Evolutionary conservation across 2,113 vertebrate species (phyloP).

Genomic region (Sterna hirundo): DNA sequence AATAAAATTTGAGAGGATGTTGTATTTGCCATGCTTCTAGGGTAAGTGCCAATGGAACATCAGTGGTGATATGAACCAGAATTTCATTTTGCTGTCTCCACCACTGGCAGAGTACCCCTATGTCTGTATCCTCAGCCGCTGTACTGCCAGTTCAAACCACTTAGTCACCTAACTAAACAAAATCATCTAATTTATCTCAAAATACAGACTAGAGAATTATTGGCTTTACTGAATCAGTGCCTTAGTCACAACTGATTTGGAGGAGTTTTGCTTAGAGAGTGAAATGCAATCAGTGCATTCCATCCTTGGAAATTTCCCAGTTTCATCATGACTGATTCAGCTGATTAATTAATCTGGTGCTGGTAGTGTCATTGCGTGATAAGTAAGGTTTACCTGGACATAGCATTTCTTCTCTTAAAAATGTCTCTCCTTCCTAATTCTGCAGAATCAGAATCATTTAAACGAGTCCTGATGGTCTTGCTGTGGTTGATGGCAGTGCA

Average conservation of each 20-base stretch:
- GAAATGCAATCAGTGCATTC: neutral
- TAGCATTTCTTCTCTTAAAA: neutral
- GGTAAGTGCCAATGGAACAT: neutral
- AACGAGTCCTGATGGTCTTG: neutral
- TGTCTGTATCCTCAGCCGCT: neutral
- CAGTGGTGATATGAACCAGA: neutral
- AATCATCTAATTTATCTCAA: neutral
- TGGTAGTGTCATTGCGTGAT: neutral
- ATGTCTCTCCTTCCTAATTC: neutral
- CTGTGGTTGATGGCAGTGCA: neutral
- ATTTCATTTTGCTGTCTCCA: neutral
- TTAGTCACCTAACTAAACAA: neutral
- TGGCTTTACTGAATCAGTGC: conserved; percentile 47
- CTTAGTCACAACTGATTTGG: conserved; percentile 50
- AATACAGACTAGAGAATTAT: neutral
- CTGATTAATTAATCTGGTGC: conserved; percentile 14
- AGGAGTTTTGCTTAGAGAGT: conserved; percentile 35
- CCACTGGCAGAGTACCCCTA: neutral
- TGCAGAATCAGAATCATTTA: neutral
- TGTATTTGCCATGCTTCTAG: neutral
- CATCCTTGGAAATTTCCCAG: conserved; percentile 21
- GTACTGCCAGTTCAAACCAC: neutral
- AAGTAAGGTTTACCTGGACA: neutral
- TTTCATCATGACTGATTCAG: conserved; percentile 20
- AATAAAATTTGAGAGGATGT: neutral